Percentiles rank a stretch among this genome's conserved stretches.
These are phyloP conservation scores for Furcifer pardalis DNA, from an alignment of 2,797 vertebrate genomes.

Conservation along the genomic window DNA sequence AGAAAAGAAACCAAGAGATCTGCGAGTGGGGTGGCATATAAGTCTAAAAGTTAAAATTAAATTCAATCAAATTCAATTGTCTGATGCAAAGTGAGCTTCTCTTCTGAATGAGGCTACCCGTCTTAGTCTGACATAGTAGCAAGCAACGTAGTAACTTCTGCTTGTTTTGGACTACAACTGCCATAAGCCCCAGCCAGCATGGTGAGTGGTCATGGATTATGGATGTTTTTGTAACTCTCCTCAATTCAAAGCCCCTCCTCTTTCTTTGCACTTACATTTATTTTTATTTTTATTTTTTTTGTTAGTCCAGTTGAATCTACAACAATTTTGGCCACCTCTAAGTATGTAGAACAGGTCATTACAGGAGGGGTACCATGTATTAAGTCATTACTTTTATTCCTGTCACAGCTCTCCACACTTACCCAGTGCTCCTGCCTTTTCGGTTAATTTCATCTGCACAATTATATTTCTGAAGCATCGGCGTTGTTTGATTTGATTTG, in stretches of 20 bases:
- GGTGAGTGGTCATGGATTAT: not conserved
- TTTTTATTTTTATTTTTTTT: not conserved
- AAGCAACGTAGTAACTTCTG: not conserved
- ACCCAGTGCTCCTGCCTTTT: constrained; percentile 10
- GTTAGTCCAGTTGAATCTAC: not conserved
- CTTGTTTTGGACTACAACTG: not conserved
- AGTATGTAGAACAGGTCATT: constrained; percentile 7
- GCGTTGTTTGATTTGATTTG: constrained; percentile 52
- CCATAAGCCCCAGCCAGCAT: not conserved
- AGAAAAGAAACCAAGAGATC: too few relatives aligned
- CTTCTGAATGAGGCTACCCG: too few relatives aligned
- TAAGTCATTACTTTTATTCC: constrained; percentile 15
- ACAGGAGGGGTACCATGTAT: not conserved
- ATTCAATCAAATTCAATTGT: too few relatives aligned
- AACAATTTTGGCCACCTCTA: constrained; percentile 7
- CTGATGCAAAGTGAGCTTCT: not conserved
- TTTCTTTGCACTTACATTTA: too few relatives aligned
- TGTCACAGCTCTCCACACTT: not conserved
- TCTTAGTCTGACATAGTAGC: too few relatives aligned
- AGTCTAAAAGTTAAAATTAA: too few relatives aligned
- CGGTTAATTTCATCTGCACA: constrained; percentile 20
- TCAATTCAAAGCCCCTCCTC: not conserved
- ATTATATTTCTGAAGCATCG: constrained; percentile 52
- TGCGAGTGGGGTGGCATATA: too few relatives aligned
- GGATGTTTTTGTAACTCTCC: too few relatives aligned